A percentile compares a stretch with the other conserved stretches of the same genome.
Evolutionary conservation across 2,113 vertebrate species (phyloP).

Genomic region (Calonectris borealis): DNA sequence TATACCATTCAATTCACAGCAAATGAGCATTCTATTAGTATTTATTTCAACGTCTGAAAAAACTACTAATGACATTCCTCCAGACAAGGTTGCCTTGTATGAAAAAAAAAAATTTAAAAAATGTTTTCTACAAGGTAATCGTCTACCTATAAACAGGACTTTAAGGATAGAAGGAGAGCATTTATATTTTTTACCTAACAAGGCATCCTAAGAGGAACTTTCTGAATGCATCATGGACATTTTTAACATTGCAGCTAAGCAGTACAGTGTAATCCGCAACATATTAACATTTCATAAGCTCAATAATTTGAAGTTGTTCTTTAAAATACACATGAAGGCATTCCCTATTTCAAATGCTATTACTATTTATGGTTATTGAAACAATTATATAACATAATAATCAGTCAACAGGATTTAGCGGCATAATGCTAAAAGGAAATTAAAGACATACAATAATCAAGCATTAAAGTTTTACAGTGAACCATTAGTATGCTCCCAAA

Average conservation of each 20-base stretch:
- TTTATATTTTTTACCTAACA: not conserved
- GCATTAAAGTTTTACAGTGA: not conserved
- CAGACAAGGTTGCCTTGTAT: not conserved
- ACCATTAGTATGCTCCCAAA: not conserved
- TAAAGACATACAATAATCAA: not conserved
- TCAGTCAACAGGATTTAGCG: not conserved
- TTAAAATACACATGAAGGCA: not conserved
- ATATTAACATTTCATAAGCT: not conserved
- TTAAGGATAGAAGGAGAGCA: not conserved
- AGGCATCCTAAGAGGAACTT: not conserved
- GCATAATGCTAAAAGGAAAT: conserved; percentile 15
- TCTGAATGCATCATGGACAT: not conserved
- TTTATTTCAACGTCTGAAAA: not conserved
- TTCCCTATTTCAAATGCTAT: not conserved
- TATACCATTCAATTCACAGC: not conserved
- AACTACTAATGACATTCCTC: not conserved
- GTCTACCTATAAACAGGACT: not conserved
- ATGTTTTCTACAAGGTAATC: not conserved
- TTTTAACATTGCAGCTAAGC: not conserved
- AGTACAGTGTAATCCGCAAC: not conserved
- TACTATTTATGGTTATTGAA: conserved; percentile 1
- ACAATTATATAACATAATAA: not conserved
- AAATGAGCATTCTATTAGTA: conserved; percentile 10
- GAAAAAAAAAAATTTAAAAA: not conserved
- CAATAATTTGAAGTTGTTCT: not conserved